Conservation (phyloP, 2,797 vertebrate species). For the Miopithecus talapoin region DNA sequence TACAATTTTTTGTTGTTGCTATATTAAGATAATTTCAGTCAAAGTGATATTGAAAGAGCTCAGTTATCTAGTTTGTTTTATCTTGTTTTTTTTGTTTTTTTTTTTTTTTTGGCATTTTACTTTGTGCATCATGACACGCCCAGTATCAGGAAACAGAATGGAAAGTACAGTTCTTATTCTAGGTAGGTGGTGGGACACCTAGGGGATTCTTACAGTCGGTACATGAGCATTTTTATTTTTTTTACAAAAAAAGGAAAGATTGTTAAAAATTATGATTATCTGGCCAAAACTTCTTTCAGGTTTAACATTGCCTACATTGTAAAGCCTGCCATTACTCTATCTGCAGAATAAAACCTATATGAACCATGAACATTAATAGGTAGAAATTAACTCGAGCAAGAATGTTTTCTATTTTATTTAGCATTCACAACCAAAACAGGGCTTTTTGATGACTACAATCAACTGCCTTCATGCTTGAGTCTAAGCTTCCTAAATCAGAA, state of each 20-base stretch:
- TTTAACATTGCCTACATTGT: neutral
- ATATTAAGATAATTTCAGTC: neutral
- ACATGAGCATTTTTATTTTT: neutral
- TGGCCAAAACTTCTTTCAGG: neutral
- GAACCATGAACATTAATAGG: neutral
- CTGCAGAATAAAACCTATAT: neutral
- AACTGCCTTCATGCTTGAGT: slow-evolving; percentile 69
- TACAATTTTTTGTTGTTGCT: neutral
- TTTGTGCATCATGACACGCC: neutral
- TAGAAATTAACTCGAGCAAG: slow-evolving; percentile 41
- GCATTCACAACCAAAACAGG: slow-evolving; percentile 61
- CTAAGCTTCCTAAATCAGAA: slow-evolving; percentile 69
- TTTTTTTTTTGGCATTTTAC: neutral
- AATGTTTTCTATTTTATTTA: slow-evolving; percentile 63
- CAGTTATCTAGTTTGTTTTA: neutral
- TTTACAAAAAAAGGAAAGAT: neutral
- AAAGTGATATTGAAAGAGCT: neutral
- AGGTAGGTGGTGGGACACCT: neutral
- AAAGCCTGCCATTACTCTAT: neutral
- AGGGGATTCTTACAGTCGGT: slow-evolving; percentile 21
- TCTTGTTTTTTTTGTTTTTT: neutral
- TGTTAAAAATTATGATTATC: slow-evolving; percentile 20
- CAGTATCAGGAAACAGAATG: slow-evolving; percentile 26
- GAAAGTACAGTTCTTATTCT: slow-evolving; percentile 33
- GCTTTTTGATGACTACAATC: slow-evolving; percentile 77